Base-by-base conservation (phyloP, 35 echinoderm and acorn worm species). In the Apostichopus californicus region DNA sequence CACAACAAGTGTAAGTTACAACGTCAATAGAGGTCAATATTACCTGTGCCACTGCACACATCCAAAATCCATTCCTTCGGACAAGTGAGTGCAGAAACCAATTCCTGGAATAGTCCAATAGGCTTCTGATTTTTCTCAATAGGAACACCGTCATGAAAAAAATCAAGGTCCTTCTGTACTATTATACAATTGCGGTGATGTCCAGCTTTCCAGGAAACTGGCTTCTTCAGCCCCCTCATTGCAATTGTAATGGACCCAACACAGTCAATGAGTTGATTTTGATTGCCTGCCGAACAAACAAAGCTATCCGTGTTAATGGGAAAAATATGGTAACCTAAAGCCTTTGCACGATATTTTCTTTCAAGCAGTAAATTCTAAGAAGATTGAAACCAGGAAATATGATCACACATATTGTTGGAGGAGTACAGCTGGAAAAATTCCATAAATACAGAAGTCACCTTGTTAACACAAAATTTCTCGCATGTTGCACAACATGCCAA, bases 1-100 rank as follows among this genome's bases (percentile, higher is more conserved):
- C 64, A 14, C 11, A 68, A 68, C 64, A 11, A 68, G 64, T 68
- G 64, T 68, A 68, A 18, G 64, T 68, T 68, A 4, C 64, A 68
- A 68, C 9, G 64, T 18, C 7, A 68, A 11, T 68, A 14, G 18
- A 68, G 11, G 64, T 14, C 64, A 14, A 68, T 14, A 68, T 68
- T 79, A 79, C 77, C 77, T 79, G 77, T 79, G n/a, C 77, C 77
- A 79, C 77, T 79, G 77, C 77, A 79, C 10, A 22, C 77, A 79
- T 79, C 77, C 77, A 21, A 10, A 25, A 79, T 79, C 77, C 77
- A 79, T 25, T 79, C 77, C 23, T 79, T 79, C 4, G 77, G 77
- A 46, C n/a, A 10, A 22, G 14, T 79, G 20, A 79, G 77, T n/a
- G 77, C n/a, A 18, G 11, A 9, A 5, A 79, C 10, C 77, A 79